Evolutionary conservation across 2,113 vertebrate genomes (phyloP), one percentile per base, ranked within the genome.

Genomic region (Emydura subglobosa): DNA sequence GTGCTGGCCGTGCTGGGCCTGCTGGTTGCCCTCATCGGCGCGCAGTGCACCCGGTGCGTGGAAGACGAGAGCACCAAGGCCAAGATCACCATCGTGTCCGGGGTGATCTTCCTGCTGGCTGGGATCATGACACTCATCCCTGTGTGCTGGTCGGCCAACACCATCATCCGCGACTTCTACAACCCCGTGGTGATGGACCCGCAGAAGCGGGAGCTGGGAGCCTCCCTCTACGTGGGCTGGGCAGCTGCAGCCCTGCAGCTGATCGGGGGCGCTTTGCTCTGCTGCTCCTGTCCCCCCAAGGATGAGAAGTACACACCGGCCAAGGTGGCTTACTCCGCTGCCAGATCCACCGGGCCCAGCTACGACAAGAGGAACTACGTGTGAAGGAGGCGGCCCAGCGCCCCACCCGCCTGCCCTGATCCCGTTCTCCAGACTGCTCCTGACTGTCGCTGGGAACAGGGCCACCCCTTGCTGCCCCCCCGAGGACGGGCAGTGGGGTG

Each of bases 331-430:
- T 99, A 99, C 96, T 99, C 99, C 0, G 98, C 98, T 0, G 98
- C 99, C 3, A 98, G 98, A 93, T 99, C 99, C 1, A 91, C 97
- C 0, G 81, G 94, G 34, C 98, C 98, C 29, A 97, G 96, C 95
- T 99, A 99, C 74, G 98, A 98, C 98, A 98, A 98, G 97, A 99
- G 97, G 98, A 99, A 99, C 98, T 99, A 99, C 81, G 99, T 99
- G 83, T 99, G 98, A 99, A 93, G 22, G 16, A 42, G 74, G 42
- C 42, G 27, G 42, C 74, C 10, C 11, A 12, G 42, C 39, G 11
- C 34, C 79, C 50, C 50, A n/a, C 10, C 79, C 3, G 79, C 12
- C 34, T 14, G 34, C 50, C 79, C 31, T 39, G 65, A n/a, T 22
- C 65, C n/a, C n/a, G 21, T 39, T 72, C 61, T 17, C 6, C 65